phyloP scores from a whole-genome alignment of 2,888 invertebrate genomes.

The Synergus gifuensis region DNA sequence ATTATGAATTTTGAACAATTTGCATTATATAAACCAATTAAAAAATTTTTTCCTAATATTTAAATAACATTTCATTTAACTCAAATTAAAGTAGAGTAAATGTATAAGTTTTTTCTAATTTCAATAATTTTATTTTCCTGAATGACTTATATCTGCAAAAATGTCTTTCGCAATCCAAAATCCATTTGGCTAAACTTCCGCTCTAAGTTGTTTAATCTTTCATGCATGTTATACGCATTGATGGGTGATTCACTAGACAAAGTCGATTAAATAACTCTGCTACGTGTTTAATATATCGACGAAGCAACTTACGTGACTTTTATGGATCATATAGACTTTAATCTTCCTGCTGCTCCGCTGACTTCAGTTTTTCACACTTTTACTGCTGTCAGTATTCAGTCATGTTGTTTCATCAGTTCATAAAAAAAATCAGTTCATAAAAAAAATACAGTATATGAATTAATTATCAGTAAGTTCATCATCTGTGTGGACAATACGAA shows the following conservation, averaged over 20 bases:
- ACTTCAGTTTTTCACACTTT: slow-evolving; percentile 16
- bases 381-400: slow-evolving; percentile 41
- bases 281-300: slow-evolving; percentile 19
- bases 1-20: neutral
- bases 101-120: neutral
- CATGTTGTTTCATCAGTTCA: slow-evolving; percentile 45
- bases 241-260: neutral
- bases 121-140: neutral
- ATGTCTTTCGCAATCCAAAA: neutral
- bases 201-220: slow-evolving; percentile 14
- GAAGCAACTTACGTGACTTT: slow-evolving; percentile 15
- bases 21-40: neutral
- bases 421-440: slow-evolving; percentile 46
- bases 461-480: slow-evolving; percentile 59
- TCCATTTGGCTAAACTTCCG: neutral
- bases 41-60: neutral
- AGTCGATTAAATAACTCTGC: slow-evolving; percentile 21
- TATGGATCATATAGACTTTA: slow-evolving; percentile 27
- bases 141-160: neutral
- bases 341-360: slow-evolving; percentile 12
- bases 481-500: slow-evolving; percentile 86
- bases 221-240: slow-evolving; percentile 7
- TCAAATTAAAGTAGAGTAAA: neutral
- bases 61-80: neutral
- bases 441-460: slow-evolving; percentile 10